Evolutionary conservation across 2,113 vertebrate genomes (phyloP).

Genomic region (Eudorcas thomsonii): DNA sequence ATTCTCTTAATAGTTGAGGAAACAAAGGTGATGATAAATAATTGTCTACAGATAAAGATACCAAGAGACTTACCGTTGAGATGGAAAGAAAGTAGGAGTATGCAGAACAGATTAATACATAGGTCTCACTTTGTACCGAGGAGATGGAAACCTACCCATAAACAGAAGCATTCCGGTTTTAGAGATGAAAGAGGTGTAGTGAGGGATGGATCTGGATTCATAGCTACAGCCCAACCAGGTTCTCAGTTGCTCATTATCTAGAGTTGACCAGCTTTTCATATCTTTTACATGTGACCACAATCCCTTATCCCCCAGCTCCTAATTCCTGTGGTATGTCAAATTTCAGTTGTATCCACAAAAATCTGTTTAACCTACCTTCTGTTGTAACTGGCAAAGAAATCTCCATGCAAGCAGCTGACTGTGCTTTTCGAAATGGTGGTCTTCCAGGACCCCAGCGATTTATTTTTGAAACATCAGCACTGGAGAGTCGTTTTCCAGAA

Average conservation of each 20-base stretch:
- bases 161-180: neutral
- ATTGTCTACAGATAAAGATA: neutral
- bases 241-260: neutral
- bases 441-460: slow-evolving; percentile 93
- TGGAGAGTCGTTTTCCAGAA: slow-evolving; percentile 91
- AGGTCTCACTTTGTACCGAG: neutral
- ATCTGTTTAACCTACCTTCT: slow-evolving; percentile 90
- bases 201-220: neutral
- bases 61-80: neutral
- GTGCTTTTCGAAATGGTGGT: slow-evolving; percentile 98
- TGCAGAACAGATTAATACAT: neutral
- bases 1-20: slow-evolving; percentile 11
- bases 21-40: slow-evolving; percentile 21
- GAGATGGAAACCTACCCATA: neutral
- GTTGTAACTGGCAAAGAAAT: slow-evolving; percentile 96
- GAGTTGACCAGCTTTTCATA: neutral
- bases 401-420: slow-evolving; percentile 99
- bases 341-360: slow-evolving; percentile 66
- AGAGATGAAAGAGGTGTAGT: neutral
- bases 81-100: neutral
- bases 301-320: neutral
- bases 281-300: neutral
- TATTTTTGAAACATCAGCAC: slow-evolving; percentile 90
- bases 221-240: neutral
- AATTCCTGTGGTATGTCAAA: neutral